Evolutionary conservation across 2,113 vertebrate genomes (phyloP).

Genomic region (Chinchilla lanigera): DNA sequence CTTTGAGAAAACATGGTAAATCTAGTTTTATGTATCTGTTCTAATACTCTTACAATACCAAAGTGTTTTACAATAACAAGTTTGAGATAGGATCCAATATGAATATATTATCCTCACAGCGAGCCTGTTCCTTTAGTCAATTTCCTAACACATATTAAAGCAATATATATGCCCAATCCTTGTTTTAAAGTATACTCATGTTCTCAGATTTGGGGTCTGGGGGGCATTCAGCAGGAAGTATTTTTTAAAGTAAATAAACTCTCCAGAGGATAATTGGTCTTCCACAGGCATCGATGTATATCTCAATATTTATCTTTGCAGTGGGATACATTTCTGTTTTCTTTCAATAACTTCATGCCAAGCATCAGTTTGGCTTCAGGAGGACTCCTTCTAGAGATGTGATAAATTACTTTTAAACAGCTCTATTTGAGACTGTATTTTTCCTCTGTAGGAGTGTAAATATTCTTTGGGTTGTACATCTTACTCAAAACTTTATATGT

Average conservation of each 20-base stretch:
- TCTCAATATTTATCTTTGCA: slow-evolving; percentile 73
- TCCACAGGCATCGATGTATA: slow-evolving; percentile 59
- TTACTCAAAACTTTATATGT: slow-evolving; percentile 65
- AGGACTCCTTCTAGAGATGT: slow-evolving; percentile 43
- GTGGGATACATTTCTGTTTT: slow-evolving; percentile 28
- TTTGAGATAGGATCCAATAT: slow-evolving; percentile 68
- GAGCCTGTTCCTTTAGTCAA: slow-evolving; percentile 69
- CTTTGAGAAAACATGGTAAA: slow-evolving; percentile 70
- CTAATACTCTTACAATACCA: slow-evolving; percentile 61
- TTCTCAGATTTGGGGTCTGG: slow-evolving; percentile 63
- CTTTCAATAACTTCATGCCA: slow-evolving; percentile 64
- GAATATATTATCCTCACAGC: slow-evolving; percentile 72
- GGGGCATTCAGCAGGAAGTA: slow-evolving; percentile 53
- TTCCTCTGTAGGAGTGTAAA: slow-evolving; percentile 61
- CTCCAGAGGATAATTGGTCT: slow-evolving; percentile 67
- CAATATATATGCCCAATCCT: slow-evolving; percentile 41
- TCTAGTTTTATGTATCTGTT: slow-evolving; percentile 66
- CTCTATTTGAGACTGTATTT: slow-evolving; percentile 72
- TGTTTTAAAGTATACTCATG: slow-evolving; percentile 71
- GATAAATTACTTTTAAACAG: slow-evolving; percentile 60
- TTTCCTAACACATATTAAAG: slow-evolving; percentile 76
- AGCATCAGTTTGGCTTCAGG: slow-evolving; percentile 26
- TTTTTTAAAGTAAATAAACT: slow-evolving; percentile 71
- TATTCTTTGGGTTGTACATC: slow-evolving; percentile 67
- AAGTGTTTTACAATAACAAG: slow-evolving; percentile 71